These are phyloP conservation scores for Lycia hirtaria DNA, from an alignment of 2,888 invertebrate genomes.

Conservation along the genomic window DNA sequence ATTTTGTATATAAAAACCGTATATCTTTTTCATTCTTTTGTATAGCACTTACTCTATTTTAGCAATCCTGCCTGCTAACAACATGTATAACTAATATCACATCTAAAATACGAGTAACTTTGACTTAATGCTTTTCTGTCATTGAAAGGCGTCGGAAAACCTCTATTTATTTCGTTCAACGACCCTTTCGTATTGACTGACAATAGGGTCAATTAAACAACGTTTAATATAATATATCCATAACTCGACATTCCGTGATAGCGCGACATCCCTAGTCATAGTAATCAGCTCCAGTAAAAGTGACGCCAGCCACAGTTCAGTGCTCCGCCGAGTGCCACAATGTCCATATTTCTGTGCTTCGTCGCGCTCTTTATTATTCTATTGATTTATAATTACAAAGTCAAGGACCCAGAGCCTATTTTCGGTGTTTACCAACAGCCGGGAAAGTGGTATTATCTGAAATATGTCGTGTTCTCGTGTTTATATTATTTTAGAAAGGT, in stretches of 20 bases:
- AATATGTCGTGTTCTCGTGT: constrained; percentile 83
- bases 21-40: no score
- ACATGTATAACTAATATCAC: no score
- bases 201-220: no score
- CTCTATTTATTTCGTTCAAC: no score
- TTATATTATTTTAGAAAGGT: constrained; percentile 85
- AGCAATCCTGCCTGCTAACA: no score
- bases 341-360: constrained; percentile 43
- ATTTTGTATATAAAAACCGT: no score
- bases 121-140: no score
- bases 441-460: constrained; percentile 87
- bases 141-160: no score
- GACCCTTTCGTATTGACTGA: no score
- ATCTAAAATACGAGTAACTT: no score
- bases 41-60: no score
- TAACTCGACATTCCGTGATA: constrained; percentile 1
- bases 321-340: constrained; percentile 31
- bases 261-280: constrained; percentile 22
- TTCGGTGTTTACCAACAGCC: constrained; percentile 86
- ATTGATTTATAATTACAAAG: constrained; percentile 54
- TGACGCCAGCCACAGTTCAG: constrained; percentile 24
- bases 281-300: constrained; percentile 19
- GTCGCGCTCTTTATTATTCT: constrained; percentile 50
- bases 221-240: no score
- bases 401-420: constrained; percentile 78